These are phyloP conservation scores for Pemphigus obesinymphae DNA, from an alignment of 1,140 invertebrate species.

Conservation along the genomic window DNA sequence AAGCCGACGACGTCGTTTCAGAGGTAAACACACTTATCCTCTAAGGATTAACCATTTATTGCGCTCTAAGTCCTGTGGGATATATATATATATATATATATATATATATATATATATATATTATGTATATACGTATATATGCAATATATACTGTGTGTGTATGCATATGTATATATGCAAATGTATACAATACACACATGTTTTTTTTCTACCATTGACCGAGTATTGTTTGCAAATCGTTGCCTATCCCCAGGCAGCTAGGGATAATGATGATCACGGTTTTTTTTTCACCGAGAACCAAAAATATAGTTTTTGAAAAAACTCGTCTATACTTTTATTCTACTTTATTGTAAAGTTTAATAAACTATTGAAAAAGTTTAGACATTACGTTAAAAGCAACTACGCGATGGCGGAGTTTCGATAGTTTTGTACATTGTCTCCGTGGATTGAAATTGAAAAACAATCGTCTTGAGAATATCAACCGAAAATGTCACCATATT, in stretches of 20 bases:
- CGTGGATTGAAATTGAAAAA: slow-evolving; percentile 1
- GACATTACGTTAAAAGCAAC: slow-evolving; percentile 1
- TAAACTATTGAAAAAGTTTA: slow-evolving; percentile 22
- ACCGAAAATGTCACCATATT: background rate
- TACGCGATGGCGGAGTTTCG: background rate
- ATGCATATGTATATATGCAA: background rate
- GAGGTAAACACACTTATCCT: slow-evolving; percentile 40
- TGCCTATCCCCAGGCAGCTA: background rate
- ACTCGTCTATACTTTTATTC: background rate
- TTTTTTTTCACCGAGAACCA: background rate
- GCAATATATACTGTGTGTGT: background rate
- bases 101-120: background rate
- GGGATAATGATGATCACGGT: background rate
- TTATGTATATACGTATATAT: background rate
- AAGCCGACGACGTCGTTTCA: slow-evolving; percentile 39
- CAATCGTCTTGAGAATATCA: slow-evolving; percentile 6
- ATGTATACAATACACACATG: background rate
- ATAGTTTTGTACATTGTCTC: background rate
- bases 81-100: background rate
- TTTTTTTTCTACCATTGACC: background rate
- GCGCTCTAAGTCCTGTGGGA: slow-evolving; percentile 23
- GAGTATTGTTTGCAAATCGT: background rate
- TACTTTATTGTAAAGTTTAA: slow-evolving; percentile 13
- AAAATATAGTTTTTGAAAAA: background rate
- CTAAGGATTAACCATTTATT: slow-evolving; percentile 35